phyloP scores from a whole-genome alignment of 2,797 vertebrate genomes.

The Nothura maculosa region DNA sequence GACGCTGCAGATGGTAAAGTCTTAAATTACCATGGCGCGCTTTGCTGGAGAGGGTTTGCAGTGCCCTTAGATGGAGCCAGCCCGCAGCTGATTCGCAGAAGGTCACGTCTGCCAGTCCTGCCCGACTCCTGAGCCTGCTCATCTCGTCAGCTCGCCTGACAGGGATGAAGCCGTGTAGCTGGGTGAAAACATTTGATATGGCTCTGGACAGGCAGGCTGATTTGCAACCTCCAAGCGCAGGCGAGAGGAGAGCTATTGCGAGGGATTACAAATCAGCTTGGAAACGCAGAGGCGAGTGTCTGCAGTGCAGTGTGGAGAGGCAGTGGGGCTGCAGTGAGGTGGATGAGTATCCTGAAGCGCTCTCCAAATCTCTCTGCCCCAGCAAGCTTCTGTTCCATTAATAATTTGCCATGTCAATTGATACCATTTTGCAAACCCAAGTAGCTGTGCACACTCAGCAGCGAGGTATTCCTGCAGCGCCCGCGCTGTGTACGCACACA shows the following conservation, averaged over 20 bases:
- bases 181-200: neutral
- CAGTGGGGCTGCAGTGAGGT: neutral
- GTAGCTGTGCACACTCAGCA: neutral
- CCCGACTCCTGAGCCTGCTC: neutral
- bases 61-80: neutral
- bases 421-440: conserved; percentile 13
- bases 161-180: neutral
- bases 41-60: neutral
- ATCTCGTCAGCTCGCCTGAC: neutral
- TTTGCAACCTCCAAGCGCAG: conserved; percentile 9
- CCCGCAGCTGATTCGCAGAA: conserved; percentile 22
- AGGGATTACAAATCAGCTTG: conserved; percentile 29
- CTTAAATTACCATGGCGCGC: neutral
- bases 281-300: neutral
- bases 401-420: conserved; percentile 12
- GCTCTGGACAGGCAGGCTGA: conserved; percentile 45
- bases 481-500: neutral
- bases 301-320: neutral
- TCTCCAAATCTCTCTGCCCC: neutral
- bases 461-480: neutral
- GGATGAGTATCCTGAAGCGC: neutral
- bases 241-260: conserved; percentile 8
- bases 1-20: neutral
- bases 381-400: conserved; percentile 14
- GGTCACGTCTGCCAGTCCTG: neutral